Conservation (phyloP, 2,113 vertebrate genomes). For the Gavialis gangeticus region DNA sequence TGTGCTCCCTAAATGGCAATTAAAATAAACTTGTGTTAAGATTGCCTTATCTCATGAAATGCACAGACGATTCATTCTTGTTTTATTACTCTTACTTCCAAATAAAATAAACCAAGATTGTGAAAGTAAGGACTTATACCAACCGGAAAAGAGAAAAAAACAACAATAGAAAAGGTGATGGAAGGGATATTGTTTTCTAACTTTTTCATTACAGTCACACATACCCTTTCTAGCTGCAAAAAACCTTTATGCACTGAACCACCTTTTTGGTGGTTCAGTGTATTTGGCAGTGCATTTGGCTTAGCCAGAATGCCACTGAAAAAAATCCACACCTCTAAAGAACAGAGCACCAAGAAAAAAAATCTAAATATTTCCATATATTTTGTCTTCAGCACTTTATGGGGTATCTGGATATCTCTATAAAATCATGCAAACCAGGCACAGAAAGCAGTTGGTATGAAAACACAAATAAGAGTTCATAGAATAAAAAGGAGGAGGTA, state of each 20-base stretch:
- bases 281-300: neutral
- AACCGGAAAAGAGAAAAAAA: neutral
- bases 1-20: constrained; percentile 64
- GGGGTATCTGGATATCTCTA: neutral
- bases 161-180: neutral
- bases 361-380: neutral
- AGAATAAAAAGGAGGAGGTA: neutral
- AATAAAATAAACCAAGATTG: constrained; percentile 9
- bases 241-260: neutral
- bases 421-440: neutral
- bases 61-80: constrained; percentile 38
- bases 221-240: neutral
- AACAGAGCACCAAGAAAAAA: neutral
- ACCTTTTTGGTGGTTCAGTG: neutral
- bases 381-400: neutral
- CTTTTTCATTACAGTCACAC: neutral
- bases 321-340: neutral
- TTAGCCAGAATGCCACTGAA: neutral
- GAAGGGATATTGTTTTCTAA: neutral
- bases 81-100: constrained; percentile 58
- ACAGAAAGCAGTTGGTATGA: neutral
- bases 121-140: neutral
- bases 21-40: constrained; percentile 58
- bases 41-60: constrained; percentile 64
- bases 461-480: neutral